Percentiles rank a stretch among this genome's conserved stretches.
These are phyloP conservation scores for Australoheros scitulus DNA, from an alignment of 2,113 vertebrate genomes.

Conservation along the genomic window DNA sequence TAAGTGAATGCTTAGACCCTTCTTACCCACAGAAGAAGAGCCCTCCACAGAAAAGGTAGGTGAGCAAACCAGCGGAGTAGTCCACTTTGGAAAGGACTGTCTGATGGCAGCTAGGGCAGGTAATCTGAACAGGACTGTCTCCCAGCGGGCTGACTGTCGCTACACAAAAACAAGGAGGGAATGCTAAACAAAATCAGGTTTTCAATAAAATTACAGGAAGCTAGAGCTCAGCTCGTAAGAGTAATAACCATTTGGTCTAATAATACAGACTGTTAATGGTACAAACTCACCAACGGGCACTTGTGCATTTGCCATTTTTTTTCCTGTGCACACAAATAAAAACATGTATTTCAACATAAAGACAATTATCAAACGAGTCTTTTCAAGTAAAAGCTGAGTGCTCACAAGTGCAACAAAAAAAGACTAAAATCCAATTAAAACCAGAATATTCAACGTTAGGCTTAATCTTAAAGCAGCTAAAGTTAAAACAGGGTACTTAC, in stretches of 20 bases:
- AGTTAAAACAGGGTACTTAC: slow-evolving; percentile 41
- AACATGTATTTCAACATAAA: neutral
- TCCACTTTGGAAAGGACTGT: slow-evolving; percentile 80
- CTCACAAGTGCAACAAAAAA: neutral
- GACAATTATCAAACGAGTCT: neutral
- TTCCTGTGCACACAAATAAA: slow-evolving; percentile 15
- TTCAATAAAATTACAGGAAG: neutral
- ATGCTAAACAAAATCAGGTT: neutral
- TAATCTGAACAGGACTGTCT: slow-evolving; percentile 83
- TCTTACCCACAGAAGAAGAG: slow-evolving; percentile 86
- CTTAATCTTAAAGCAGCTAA: neutral
- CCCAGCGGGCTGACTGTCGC: slow-evolving; percentile 71
- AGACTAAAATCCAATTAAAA: neutral
- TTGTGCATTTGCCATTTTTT: slow-evolving; percentile 45
- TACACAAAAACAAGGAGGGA: slow-evolving; percentile 10
- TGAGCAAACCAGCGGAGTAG: slow-evolving; percentile 79
- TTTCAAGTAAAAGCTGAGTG: neutral
- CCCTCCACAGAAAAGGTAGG: slow-evolving; percentile 87
- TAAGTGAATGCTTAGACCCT: neutral
- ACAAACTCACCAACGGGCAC: slow-evolving; percentile 59
- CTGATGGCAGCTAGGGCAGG: slow-evolving; percentile 83
- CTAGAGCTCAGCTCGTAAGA: neutral
- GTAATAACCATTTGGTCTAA: neutral
- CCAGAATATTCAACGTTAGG: neutral
- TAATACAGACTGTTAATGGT: neutral